Conservation (phyloP, 2,888 invertebrate species). For the Lepidonotus clava region DNA sequence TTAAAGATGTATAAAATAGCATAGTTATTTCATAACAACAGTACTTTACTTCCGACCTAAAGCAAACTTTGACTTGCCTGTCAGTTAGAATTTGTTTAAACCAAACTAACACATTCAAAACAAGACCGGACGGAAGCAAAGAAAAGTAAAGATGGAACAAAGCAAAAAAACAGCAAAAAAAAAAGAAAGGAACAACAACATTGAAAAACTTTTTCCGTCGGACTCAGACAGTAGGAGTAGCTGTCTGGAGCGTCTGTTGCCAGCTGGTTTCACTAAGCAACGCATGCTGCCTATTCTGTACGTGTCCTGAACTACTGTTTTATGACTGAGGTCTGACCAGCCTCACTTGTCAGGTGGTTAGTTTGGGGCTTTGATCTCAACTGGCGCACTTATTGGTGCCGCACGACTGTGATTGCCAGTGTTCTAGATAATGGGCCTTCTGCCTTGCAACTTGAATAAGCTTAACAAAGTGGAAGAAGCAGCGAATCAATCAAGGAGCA, state of each 20-base stretch:
- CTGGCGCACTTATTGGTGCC: neutral
- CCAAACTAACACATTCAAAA: neutral
- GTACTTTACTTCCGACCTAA: too few relatives aligned
- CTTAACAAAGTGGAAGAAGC: neutral
- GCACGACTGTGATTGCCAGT: neutral
- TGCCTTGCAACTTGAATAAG: neutral
- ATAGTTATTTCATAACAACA: too few relatives aligned
- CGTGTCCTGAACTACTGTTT: neutral
- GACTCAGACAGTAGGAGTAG: too few relatives aligned
- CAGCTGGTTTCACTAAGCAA: neutral
- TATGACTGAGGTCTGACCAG: neutral
- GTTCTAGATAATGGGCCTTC: neutral
- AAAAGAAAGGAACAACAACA: too few relatives aligned
- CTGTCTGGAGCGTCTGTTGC: too few relatives aligned
- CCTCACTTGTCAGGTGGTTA: slow-evolving; percentile 10
- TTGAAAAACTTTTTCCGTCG: too few relatives aligned
- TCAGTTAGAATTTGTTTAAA: neutral
- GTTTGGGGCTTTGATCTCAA: neutral
- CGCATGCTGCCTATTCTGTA: neutral
- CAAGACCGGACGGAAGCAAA: too few relatives aligned
- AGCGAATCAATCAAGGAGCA: too few relatives aligned
- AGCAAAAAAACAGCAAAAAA: too few relatives aligned
- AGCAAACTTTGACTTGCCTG: neutral
- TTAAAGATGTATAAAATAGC: too few relatives aligned
- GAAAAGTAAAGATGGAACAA: too few relatives aligned